A percentile compares a stretch with the other conserved stretches of the same genome.
Conservation (phyloP, 1,140 invertebrate genomes). For the Drosophila paulistorum region DNA sequence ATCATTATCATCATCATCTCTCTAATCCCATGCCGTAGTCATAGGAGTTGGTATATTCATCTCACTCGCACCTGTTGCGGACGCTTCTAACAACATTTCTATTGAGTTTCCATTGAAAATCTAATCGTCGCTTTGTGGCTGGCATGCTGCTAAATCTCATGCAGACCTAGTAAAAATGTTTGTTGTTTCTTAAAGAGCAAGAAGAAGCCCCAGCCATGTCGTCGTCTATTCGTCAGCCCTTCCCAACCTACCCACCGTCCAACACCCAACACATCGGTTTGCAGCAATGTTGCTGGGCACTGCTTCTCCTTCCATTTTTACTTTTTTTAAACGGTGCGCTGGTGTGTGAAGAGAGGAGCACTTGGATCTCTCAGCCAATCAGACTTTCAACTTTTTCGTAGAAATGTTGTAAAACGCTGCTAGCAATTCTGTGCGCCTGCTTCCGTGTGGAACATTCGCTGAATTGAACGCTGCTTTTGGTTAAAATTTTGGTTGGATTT, state of each 20-base stretch:
- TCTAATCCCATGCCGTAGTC: constrained; percentile 41
- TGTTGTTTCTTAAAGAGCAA: constrained; percentile 82
- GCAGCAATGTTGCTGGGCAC: constrained; percentile 63
- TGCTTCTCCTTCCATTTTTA: constrained; percentile 16
- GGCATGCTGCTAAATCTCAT: constrained; percentile 74
- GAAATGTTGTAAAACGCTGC: constrained; percentile 73
- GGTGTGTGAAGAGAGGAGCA: neutral
- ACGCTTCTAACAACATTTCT: constrained; percentile 75
- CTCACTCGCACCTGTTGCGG: constrained; percentile 64
- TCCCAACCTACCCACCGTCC: constrained; percentile 3
- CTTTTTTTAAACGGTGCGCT: neutral
- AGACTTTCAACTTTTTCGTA: constrained; percentile 59
- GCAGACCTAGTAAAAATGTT: constrained; percentile 81
- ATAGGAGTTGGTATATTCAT: constrained; percentile 40
- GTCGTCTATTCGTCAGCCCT: constrained; percentile 13
- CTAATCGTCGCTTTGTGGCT: constrained; percentile 60
- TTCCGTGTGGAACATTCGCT: constrained; percentile 82
- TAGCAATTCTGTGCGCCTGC: constrained; percentile 63
- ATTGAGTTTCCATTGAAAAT: constrained; percentile 81
- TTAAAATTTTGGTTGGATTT: constrained; percentile 72
- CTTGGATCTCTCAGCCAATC: constrained; percentile 68
- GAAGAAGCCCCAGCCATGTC: constrained; percentile 66
- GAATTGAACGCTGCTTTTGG: constrained; percentile 81
- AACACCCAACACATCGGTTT: neutral
- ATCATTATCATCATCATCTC: constrained; percentile 23